Conservation (phyloP, 2,797 vertebrate genomes). For the Spatula versicolor region DNA sequence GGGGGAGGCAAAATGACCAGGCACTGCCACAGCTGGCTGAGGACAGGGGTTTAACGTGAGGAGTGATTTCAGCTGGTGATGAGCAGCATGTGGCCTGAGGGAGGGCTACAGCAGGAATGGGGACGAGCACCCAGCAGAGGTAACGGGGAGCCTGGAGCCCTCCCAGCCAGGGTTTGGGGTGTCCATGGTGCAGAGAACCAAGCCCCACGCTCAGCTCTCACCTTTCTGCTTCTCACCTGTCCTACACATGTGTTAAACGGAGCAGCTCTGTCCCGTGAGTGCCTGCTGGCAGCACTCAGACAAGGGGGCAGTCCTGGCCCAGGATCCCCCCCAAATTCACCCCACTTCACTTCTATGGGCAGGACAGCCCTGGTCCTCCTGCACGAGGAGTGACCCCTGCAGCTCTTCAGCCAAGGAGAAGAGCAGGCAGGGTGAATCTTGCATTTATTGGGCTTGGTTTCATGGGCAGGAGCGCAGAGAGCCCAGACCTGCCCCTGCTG, state of each 20-base stretch:
- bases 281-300: background rate
- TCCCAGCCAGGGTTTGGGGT: background rate
- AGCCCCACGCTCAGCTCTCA: background rate
- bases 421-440: background rate
- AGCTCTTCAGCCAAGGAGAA: background rate
- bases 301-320: fast-evolving
- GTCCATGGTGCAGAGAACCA: background rate
- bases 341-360: fast-evolving
- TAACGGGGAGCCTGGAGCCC: background rate
- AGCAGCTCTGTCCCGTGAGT: background rate
- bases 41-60: background rate
- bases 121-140: background rate
- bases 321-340: fast-evolving
- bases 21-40: background rate
- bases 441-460: background rate
- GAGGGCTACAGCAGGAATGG: background rate
- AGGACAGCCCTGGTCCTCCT: background rate
- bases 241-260: fast-evolving
- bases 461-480: fast-evolving
- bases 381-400: background rate
- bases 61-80: background rate
- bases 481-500: background rate
- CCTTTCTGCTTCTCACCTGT: background rate
- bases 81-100: background rate
- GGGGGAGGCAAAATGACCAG: background rate